Conservation (phyloP, 1,140 invertebrate species). For the Drosophila pandora region DNA sequence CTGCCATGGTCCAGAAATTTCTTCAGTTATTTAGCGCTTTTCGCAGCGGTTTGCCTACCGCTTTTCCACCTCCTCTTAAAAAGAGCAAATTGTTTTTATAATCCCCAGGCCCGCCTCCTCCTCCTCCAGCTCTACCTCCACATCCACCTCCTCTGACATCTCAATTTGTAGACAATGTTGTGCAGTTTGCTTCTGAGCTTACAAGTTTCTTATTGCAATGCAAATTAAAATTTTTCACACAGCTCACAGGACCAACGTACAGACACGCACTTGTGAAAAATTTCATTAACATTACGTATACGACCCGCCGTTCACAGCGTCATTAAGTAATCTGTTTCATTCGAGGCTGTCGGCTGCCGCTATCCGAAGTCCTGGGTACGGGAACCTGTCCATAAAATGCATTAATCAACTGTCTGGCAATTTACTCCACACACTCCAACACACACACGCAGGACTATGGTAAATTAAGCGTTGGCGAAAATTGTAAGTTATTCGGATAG, state of each 20-base stretch:
- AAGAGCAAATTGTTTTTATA: conserved; percentile 55
- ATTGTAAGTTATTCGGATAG: conserved; percentile 3
- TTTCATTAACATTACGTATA: conserved; percentile 77
- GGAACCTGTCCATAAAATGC: conserved; percentile 68
- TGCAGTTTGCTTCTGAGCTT: conserved; percentile 53
- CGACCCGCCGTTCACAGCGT: conserved; percentile 44
- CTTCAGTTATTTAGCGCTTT: conserved; percentile 59
- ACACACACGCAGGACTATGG: conserved; percentile 15
- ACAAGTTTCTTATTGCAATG: conserved; percentile 78
- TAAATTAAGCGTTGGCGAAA: conserved; percentile 41
- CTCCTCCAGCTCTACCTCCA: not conserved
- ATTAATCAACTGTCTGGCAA: conserved; percentile 77
- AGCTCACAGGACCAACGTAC: conserved; percentile 3
- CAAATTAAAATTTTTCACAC: conserved; percentile 51
- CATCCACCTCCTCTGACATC: conserved; percentile 15
- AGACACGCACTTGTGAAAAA: conserved; percentile 41
- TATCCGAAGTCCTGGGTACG: not conserved
- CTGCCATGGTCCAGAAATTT: conserved; percentile 27
- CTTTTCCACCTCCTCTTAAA: conserved; percentile 7
- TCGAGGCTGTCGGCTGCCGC: conserved; percentile 2
- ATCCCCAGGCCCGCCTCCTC: conserved; percentile 3
- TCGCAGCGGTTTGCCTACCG: conserved; percentile 48
- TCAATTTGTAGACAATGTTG: conserved; percentile 67
- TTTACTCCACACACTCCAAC: conserved; percentile 47
- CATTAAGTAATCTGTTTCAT: conserved; percentile 68